These are phyloP conservation scores for Bolborhynchus lineola DNA, from an alignment of 2,113 vertebrate species.

Conservation along the genomic window DNA sequence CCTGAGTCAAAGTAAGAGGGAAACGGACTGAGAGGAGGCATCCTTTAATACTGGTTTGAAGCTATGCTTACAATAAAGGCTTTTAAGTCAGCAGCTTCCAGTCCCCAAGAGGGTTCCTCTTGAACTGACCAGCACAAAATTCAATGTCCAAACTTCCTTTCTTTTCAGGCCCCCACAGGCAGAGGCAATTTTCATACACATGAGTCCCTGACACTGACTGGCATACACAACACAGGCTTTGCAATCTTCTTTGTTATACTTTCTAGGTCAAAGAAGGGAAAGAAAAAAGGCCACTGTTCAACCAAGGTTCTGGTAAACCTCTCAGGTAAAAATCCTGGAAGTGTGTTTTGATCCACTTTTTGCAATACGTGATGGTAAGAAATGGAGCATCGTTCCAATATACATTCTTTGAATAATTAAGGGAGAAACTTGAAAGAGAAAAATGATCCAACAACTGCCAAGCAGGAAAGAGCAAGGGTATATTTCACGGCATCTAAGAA, in stretches of 20 bases:
- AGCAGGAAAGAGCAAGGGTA: background rate
- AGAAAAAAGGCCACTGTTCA: background rate
- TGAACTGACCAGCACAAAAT: slow-evolving; percentile 55
- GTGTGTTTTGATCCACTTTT: background rate
- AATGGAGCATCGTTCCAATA: background rate
- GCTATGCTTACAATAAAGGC: slow-evolving; percentile 27
- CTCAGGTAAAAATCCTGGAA: background rate
- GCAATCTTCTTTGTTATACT: background rate
- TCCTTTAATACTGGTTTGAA: slow-evolving; percentile 54
- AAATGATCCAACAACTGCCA: background rate
- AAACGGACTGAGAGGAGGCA: background rate
- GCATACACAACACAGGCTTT: slow-evolving; percentile 12
- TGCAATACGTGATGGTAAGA: background rate
- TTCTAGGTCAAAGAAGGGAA: background rate
- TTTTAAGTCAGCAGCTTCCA: slow-evolving; percentile 39
- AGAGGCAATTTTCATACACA: slow-evolving; percentile 41
- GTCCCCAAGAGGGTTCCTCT: background rate
- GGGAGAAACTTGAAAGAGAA: background rate
- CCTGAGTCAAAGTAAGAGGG: slow-evolving; percentile 24
- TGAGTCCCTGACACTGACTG: background rate
- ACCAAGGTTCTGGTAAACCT: background rate
- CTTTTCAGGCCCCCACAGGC: slow-evolving; percentile 32
- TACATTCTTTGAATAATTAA: background rate
- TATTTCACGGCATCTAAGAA: background rate
- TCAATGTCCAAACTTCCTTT: slow-evolving; percentile 36